A percentile compares a stretch with the other conserved stretches of the same genome.
Conservation (phyloP, 2,113 vertebrate genomes). For the Sorex fumeus region DNA sequence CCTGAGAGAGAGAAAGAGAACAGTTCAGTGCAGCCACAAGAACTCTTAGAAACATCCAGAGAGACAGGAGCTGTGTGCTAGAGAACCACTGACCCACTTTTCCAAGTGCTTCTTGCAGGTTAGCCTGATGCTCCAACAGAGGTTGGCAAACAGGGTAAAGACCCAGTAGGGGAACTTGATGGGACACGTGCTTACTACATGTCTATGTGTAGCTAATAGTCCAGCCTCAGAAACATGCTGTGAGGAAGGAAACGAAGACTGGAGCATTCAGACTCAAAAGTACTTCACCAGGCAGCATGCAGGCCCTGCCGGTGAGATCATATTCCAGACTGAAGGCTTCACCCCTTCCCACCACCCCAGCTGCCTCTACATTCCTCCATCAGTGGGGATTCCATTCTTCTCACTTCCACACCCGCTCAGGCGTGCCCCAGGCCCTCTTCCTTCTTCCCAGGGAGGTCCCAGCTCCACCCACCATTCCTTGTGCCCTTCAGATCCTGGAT, state of each 20-base stretch:
- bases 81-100: not conserved
- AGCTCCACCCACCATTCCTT: not conserved
- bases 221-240: not conserved
- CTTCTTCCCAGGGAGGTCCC: not conserved
- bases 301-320: not conserved
- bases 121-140: not conserved
- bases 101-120: not conserved
- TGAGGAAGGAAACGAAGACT: not conserved
- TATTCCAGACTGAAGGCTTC: not conserved
- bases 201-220: too few species aligned
- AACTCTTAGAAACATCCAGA: conserved; percentile 10
- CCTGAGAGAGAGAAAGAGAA: conserved; percentile 89
- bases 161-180: not conserved
- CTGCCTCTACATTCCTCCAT: not conserved
- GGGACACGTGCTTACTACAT: not conserved
- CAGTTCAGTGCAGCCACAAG: not conserved
- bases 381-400: too few species aligned
- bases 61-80: rapidly evolving
- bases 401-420: not conserved
- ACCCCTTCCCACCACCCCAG: not conserved
- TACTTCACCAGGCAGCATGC: not conserved
- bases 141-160: not conserved
- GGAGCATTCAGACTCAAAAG: not conserved
- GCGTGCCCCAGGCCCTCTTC: not conserved
- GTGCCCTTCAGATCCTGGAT: not conserved